Conservation (phyloP, 2,113 vertebrate genomes). For the Oryzias celebensis region DNA sequence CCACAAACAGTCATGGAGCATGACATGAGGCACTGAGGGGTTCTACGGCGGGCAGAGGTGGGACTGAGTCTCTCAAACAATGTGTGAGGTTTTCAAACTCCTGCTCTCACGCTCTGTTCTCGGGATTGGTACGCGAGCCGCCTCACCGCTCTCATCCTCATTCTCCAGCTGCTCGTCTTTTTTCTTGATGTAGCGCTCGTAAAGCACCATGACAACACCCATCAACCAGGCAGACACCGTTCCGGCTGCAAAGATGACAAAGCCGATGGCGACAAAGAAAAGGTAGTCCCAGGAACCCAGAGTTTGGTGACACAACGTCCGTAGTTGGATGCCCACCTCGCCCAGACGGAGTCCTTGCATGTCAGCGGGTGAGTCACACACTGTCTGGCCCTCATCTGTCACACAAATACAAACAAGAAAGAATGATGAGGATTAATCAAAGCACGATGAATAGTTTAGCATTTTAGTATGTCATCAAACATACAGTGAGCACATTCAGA, state of each 20-base stretch:
- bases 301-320: slow-evolving; percentile 82
- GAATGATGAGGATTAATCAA: slow-evolving; percentile 12
- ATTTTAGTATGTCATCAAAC: not conserved
- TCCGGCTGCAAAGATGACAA: slow-evolving; percentile 87
- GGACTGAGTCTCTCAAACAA: slow-evolving; percentile 40
- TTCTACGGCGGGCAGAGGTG: slow-evolving; percentile 21
- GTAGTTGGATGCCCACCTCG: slow-evolving; percentile 80
- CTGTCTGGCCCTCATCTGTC: slow-evolving; percentile 76
- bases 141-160: slow-evolving; percentile 49
- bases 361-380: slow-evolving; percentile 69
- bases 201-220: slow-evolving; percentile 83
- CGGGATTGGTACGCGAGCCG: slow-evolving; percentile 6
- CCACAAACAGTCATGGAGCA: slow-evolving; percentile 38
- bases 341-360: slow-evolving; percentile 69
- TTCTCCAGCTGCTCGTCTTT: slow-evolving; percentile 71
- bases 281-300: slow-evolving; percentile 84
- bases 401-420: slow-evolving; percentile 31
- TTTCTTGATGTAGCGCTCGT: slow-evolving; percentile 74
- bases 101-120: slow-evolving; percentile 56
- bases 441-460: not conserved
- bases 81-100: slow-evolving; percentile 52
- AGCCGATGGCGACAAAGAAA: slow-evolving; percentile 86
- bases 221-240: slow-evolving; percentile 85
- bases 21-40: slow-evolving; percentile 65
- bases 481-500: not conserved